These are phyloP conservation scores for Gymnocephalus cernua DNA, from an alignment of 2,113 vertebrate genomes.

Conservation along the genomic window DNA sequence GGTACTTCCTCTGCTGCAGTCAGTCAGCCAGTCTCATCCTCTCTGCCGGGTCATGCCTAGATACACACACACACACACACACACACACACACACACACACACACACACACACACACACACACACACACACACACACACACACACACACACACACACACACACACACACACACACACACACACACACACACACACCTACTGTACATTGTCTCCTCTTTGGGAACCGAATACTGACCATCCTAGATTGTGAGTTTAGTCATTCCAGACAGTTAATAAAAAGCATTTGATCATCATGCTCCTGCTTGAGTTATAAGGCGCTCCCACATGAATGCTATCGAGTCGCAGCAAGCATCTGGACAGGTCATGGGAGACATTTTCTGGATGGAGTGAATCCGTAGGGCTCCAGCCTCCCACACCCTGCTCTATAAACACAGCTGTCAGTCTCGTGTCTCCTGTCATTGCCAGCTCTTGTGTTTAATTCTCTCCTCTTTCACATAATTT, in stretches of 20 bases:
- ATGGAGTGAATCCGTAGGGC: constrained; percentile 53
- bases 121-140: background rate
- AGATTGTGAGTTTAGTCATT: constrained; percentile 35
- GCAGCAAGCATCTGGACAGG: constrained; percentile 66
- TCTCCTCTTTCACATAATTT: constrained; percentile 44
- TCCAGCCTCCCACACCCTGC: constrained; percentile 61
- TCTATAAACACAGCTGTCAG: constrained; percentile 79
- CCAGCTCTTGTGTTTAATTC: constrained; percentile 56
- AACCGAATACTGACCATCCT: constrained; percentile 33
- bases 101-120: background rate
- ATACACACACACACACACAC: background rate
- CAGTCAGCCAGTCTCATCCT: background rate
- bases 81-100: background rate
- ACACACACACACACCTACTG: constrained; percentile 33
- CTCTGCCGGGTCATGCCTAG: background rate
- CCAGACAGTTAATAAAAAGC: constrained; percentile 55
- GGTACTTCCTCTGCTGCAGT: background rate
- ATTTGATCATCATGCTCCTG: constrained; percentile 64
- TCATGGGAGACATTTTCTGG: constrained; percentile 64
- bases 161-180: constrained; percentile 23
- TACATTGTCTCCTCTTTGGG: constrained; percentile 22
- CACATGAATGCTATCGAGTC: constrained; percentile 70
- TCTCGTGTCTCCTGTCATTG: constrained; percentile 69
- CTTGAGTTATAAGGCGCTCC: constrained; percentile 64
- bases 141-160: constrained; percentile 21